Evolutionary conservation across 53 echinoderm and acorn worm genomes (phyloP).

Genomic region (Holothuria leucospilota): DNA sequence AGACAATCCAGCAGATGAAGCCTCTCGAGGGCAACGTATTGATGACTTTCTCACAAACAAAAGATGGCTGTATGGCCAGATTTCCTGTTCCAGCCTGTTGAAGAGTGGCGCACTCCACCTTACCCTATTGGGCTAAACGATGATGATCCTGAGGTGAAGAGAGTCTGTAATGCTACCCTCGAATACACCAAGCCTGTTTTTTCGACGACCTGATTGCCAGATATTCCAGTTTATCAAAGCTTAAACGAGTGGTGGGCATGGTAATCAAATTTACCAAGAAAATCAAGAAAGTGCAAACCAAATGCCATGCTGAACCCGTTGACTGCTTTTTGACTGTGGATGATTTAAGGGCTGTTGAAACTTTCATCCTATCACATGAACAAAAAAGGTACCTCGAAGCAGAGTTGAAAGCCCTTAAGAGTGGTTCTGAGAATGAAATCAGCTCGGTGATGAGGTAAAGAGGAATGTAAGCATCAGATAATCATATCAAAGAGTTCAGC

Average conservation of each 20-base stretch:
- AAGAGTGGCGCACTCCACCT: not conserved
- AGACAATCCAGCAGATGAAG: conserved; percentile 26
- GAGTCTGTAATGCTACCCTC: not conserved
- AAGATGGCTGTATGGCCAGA: conserved; percentile 13
- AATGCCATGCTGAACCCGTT: not conserved
- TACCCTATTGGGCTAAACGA: not conserved
- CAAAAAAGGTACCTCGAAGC: not conserved
- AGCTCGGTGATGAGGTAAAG: no score
- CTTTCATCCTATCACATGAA: conserved; percentile 22
- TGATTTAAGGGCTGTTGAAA: not conserved
- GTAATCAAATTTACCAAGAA: not conserved
- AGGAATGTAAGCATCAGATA: not conserved
- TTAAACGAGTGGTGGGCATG: not conserved
- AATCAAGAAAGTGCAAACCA: not conserved
- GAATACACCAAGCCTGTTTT: not conserved
- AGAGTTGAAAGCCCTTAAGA: not conserved
- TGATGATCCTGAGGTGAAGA: conserved; percentile 12
- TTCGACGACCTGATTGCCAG: not conserved
- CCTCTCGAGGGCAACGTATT: conserved; percentile 27
- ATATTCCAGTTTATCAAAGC: not conserved
- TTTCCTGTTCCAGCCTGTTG: not conserved
- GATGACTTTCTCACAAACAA: conserved; percentile 11
- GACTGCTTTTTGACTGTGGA: not conserved
- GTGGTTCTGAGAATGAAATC: no score
- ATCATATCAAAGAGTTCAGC: not conserved